phyloP scores from a whole-genome alignment of 1,140 invertebrate genomes.

The Leptonema lineaticorne region DNA sequence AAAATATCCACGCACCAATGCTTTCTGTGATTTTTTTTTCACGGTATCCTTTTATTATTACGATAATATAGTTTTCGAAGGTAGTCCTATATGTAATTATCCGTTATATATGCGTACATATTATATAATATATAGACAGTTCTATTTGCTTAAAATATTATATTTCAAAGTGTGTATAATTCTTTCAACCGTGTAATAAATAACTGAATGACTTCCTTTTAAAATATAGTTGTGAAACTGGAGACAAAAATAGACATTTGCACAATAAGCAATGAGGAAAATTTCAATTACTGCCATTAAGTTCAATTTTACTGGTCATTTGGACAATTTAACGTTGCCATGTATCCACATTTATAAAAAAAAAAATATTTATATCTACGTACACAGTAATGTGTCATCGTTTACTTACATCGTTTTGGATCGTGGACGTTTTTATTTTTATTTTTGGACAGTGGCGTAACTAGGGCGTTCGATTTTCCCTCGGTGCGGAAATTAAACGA shows the following conservation, averaged over 20 bases:
- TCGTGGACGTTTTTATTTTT: too few species aligned
- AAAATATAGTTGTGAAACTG: not conserved
- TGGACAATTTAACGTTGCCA: slow-evolving; percentile 8
- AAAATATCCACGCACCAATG: not conserved
- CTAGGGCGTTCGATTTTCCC: too few species aligned
- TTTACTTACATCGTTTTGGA: too few species aligned
- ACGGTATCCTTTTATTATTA: too few species aligned
- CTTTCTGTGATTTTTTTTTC: not conserved
- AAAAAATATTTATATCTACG: not conserved
- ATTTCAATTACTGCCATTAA: slow-evolving; percentile 31
- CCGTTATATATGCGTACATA: not conserved
- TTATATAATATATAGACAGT: too few species aligned
- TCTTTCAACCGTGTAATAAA: too few species aligned
- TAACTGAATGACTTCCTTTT: not conserved
- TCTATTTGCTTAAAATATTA: too few species aligned
- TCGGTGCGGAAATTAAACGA: too few species aligned
- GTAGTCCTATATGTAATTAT: not conserved
- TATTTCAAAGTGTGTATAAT: not conserved
- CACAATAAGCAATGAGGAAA: slow-evolving; percentile 25
- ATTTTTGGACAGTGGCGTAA: too few species aligned
- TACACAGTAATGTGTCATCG: too few species aligned
- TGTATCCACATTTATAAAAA: not conserved
- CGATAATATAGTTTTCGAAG: not conserved
- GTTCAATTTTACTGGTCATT: slow-evolving; percentile 17
- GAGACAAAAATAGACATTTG: slow-evolving; percentile 22